Percentiles rank a stretch among this genome's conserved stretches.
Conservation (phyloP, 92 coral and sea anemone genomes). For the Metridium senile region DNA sequence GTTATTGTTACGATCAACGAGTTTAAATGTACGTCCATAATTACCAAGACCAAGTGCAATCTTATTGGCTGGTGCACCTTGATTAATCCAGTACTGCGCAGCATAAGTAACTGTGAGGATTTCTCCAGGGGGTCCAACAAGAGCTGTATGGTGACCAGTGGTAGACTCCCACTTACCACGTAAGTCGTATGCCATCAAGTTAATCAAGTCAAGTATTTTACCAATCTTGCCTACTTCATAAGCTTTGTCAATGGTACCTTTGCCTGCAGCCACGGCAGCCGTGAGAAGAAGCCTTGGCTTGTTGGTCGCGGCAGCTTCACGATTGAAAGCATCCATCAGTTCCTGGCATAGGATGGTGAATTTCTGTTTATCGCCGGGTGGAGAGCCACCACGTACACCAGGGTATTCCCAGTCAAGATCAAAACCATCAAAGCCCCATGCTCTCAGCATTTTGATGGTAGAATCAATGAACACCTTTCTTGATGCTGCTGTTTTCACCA, state of each 20-base stretch:
- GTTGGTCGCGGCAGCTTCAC: constrained; percentile 30
- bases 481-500: constrained; percentile 50
- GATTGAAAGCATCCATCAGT: constrained; percentile 56
- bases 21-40: constrained; percentile 65
- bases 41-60: constrained; percentile 70
- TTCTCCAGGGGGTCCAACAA: constrained; percentile 45
- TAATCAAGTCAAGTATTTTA: constrained; percentile 49
- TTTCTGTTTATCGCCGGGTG: constrained; percentile 62
- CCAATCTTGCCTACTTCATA: constrained; percentile 52
- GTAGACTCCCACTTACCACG: constrained; percentile 52
- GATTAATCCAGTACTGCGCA: constrained; percentile 41
- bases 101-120: constrained; percentile 41
- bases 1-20: constrained; percentile 33
- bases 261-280: constrained; percentile 77
- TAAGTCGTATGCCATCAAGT: constrained; percentile 66
- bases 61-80: constrained; percentile 71
- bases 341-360: constrained; percentile 68
- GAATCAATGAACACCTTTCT: constrained; percentile 67
- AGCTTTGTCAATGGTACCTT: constrained; percentile 53
- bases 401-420: constrained; percentile 88
- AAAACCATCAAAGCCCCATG: constrained; percentile 70
- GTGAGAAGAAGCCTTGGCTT: constrained; percentile 59
- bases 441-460: constrained; percentile 40
- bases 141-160: constrained; percentile 67
- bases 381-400: constrained; percentile 62